Conservation (phyloP, 2,888 invertebrate genomes). For the Drosophila picticornis region DNA sequence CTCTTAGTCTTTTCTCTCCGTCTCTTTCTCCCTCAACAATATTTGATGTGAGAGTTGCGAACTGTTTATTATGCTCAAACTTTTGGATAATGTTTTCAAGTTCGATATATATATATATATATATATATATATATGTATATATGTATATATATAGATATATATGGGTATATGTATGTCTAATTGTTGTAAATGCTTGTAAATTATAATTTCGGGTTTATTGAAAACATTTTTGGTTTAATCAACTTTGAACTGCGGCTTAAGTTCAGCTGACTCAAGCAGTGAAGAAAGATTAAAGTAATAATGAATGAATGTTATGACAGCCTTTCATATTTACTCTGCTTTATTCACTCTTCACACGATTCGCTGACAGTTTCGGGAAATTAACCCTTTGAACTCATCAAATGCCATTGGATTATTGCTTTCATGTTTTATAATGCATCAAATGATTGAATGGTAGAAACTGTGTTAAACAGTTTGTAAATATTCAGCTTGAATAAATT, state of each 20-base stretch:
- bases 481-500: not conserved
- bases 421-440: not conserved
- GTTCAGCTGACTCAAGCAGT: not conserved
- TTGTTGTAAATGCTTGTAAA: constrained; percentile 11
- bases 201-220: constrained; percentile 21
- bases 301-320: not conserved
- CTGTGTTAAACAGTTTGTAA: not conserved
- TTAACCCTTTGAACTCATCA: not conserved
- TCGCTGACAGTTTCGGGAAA: not conserved
- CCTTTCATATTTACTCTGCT: not conserved
- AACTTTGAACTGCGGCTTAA: constrained; percentile 15
- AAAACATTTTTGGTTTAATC: constrained; percentile 13
- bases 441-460: not conserved
- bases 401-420: not conserved
- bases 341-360: not conserved
- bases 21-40: constrained; percentile 48
- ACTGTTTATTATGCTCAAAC: constrained; percentile 57
- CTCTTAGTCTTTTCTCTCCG: not conserved
- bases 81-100: constrained; percentile 29
- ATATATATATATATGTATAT: not conserved
- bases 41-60: constrained; percentile 60
- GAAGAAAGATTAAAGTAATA: not conserved
- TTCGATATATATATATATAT: constrained; percentile 5
- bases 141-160: not conserved
- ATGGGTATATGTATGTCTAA: constrained; percentile 12